These are phyloP conservation scores for Strongylocentrotus purpuratus DNA, from an alignment of 35 echinoderm and acorn worm species.

Conservation along the genomic window DNA sequence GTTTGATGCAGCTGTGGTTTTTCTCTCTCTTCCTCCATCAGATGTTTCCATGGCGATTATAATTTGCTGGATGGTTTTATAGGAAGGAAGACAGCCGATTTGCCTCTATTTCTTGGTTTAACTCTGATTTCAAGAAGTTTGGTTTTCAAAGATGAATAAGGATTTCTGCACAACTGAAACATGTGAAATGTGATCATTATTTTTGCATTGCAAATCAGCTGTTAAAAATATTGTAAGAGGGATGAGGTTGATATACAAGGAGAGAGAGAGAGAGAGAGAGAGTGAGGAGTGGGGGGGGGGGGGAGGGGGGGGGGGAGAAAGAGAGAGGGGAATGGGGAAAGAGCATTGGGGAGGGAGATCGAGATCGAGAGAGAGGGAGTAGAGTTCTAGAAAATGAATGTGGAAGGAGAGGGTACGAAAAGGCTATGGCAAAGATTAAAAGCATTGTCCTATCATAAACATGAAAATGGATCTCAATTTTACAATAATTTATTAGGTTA, in stretches of 20 bases:
- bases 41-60: not conserved
- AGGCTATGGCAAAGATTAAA: too few relatives aligned
- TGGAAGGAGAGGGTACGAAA: too few relatives aligned
- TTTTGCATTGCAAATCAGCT: not conserved
- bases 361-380: too few relatives aligned
- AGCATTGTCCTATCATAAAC: too few relatives aligned
- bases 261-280: not conserved
- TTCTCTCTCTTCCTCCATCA: not conserved
- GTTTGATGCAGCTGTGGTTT: not conserved
- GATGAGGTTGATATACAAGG: not conserved
- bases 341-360: not conserved
- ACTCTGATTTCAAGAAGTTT: not conserved
- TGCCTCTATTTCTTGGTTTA: not conserved
- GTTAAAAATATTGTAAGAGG: not conserved
- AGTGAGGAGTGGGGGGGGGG: not conserved
- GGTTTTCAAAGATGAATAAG: not conserved
- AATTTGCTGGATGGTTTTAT: not conserved
- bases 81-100: too few relatives aligned
- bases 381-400: too few relatives aligned
- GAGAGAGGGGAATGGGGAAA: not conserved
- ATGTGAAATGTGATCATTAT: not conserved
- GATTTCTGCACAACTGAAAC: not conserved
- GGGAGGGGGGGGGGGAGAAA: not conserved
- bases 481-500: too few relatives aligned
- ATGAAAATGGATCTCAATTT: too few relatives aligned